Evolutionary conservation across 1,140 invertebrate genomes (phyloP).

Genomic region (Neotoxoptera formosana): DNA sequence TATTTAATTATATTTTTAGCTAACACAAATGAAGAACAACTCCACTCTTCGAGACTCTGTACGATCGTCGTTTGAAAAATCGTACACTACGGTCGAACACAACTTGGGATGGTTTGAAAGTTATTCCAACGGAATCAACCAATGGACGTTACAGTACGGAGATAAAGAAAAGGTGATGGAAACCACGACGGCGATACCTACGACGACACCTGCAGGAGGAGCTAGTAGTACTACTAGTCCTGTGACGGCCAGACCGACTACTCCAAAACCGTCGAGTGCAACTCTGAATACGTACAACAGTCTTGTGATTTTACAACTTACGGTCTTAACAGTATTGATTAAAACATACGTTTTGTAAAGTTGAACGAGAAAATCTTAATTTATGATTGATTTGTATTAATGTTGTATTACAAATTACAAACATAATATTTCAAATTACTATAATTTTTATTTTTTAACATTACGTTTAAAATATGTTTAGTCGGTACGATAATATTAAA

Average conservation of each 20-base stretch:
- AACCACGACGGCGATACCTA: neutral
- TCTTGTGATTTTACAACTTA: neutral
- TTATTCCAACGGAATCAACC: neutral
- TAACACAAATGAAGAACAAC: neutral
- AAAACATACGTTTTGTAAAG: neutral
- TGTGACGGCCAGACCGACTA: neutral
- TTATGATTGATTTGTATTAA: neutral
- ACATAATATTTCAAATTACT: neutral
- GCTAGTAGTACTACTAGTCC: neutral
- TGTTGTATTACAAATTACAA: neutral
- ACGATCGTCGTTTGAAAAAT: neutral
- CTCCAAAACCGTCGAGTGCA: neutral
- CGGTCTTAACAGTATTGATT: neutral
- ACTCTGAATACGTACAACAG: neutral
- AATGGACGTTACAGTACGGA: neutral
- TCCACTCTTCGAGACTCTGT: neutral
- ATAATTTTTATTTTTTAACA: neutral
- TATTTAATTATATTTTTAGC: neutral
- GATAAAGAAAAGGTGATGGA: neutral
- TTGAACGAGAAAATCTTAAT: neutral
- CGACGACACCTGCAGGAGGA: neutral
- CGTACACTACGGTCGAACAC: neutral
- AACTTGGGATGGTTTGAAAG: neutral
- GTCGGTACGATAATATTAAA: neutral
- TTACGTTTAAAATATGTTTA: neutral